These are phyloP conservation scores for Cepaea nemoralis DNA, from an alignment of 1,140 invertebrate genomes.

Conservation along the genomic window DNA sequence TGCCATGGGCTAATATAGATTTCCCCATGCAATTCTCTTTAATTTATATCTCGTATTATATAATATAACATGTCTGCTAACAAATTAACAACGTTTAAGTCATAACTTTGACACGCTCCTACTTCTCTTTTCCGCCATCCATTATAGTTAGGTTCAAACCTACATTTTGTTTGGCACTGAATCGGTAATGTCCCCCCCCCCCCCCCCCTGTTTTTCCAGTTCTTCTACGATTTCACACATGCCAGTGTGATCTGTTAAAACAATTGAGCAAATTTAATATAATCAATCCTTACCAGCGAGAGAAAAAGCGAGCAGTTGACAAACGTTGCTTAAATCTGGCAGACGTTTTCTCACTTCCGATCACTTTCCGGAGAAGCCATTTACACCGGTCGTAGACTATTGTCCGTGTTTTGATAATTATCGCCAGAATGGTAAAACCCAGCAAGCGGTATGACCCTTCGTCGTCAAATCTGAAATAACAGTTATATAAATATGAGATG, in stretches of 20 bases:
- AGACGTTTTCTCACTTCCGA: neutral
- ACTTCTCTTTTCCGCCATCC: no score
- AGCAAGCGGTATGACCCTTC: conserved; percentile 24
- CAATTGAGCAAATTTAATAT: neutral
- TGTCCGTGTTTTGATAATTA: neutral
- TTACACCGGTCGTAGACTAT: neutral
- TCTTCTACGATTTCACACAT: no score
- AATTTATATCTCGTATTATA: no score
- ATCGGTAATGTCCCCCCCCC: no score
- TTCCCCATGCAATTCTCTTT: no score
- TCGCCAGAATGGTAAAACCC: neutral
- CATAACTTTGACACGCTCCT: no score
- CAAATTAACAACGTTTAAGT: no score
- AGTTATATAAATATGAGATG: neutral
- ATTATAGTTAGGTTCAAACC: no score
- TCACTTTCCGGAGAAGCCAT: neutral
- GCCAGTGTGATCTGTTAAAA: neutral
- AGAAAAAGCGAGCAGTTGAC: neutral
- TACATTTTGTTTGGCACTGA: no score
- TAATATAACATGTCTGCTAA: no score
- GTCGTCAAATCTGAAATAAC: conserved; percentile 24
- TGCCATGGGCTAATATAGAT: no score
- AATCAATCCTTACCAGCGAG: neutral
- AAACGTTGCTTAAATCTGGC: neutral
- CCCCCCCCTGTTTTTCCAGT: no score